Base-by-base conservation (phyloP, 2,888 invertebrate genomes). In the Latrodectus elegans region DNA sequence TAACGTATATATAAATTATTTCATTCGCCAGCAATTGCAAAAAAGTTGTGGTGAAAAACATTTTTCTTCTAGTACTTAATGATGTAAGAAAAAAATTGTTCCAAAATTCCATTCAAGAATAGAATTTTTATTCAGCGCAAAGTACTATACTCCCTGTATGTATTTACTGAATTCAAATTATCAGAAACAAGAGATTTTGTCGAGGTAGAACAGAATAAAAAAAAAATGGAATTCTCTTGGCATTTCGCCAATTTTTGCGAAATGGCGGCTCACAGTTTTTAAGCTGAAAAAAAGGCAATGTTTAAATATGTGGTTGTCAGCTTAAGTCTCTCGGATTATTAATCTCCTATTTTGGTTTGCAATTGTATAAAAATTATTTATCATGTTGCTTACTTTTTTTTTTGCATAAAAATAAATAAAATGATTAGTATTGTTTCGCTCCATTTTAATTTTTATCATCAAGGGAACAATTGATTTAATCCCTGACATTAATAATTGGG, bases 151-250 rank as follows among this genome's bases (percentile, higher is more conserved):
- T 22, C 22, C 22, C 22, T 22, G 55, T 55, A 55, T 55, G 55
- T 55, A 72, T 80, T 80, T 80, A 38, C 49, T 14, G 71, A 72
- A 80, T 60, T 80, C 60, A n/a, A 60, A 80, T 72, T 49, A 80
- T 22, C 38, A 71, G 79, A 80, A 80, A 80, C 71, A 80, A 70
- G 70, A 78, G 68, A 78, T 78, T 78, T 70, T 53, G 60, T n/a
- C 64, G 53, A 51, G 12, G 55, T 55, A 4, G 55, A 55, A 55
- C 11, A 55, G 55, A 55, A 81, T 22, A 67, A 72, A 79, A 55
- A 52, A 51, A 81, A 60, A 49, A 65, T 10, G 22, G 67, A 26
- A 22, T 14, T 68, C 17, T 68, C 26, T 38, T 77, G 73, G 81
- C 81, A 81, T 8, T 9, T 52, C 52, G 73, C 81, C 81, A 73